Conservation (phyloP, 2,797 vertebrate species). For the Taeniopygia guttata region DNA sequence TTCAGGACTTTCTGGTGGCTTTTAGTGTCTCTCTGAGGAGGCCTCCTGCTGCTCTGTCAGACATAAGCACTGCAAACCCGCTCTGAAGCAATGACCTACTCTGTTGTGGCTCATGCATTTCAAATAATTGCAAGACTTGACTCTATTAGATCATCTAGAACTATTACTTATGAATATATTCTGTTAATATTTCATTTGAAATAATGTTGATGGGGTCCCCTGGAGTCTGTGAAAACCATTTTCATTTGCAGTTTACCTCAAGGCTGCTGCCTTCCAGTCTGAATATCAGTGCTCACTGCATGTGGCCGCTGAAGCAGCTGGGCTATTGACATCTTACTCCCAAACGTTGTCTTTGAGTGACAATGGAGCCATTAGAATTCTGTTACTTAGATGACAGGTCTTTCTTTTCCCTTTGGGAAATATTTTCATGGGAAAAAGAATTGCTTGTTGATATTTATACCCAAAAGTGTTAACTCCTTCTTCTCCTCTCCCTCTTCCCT, state of each 20-base stretch:
- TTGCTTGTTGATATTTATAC: background rate
- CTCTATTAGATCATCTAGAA: slow-evolving; percentile 9
- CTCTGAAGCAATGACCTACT: background rate
- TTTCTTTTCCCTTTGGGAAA: background rate
- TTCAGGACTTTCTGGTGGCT: slow-evolving; percentile 33
- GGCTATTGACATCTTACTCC: background rate
- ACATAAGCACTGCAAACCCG: background rate
- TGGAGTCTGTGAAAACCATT: background rate
- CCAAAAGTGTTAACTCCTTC: background rate
- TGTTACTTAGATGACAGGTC: background rate
- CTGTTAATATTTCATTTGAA: slow-evolving; percentile 38
- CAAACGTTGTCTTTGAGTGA: background rate
- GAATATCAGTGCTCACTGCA: background rate
- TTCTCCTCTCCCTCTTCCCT: background rate
- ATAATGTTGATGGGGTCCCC: slow-evolving; percentile 23
- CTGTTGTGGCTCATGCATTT: background rate
- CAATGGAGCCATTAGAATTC: background rate
- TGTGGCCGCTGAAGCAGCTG: background rate
- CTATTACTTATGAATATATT: slow-evolving; percentile 28
- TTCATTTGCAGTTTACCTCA: background rate
- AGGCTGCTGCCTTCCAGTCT: background rate
- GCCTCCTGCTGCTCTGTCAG: background rate
- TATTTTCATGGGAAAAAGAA: background rate
- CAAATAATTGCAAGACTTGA: background rate
- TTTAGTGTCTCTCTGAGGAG: slow-evolving; percentile 41